Conservation (phyloP, 92 coral and sea anemone genomes). For the Epizoanthus scotinus region DNA sequence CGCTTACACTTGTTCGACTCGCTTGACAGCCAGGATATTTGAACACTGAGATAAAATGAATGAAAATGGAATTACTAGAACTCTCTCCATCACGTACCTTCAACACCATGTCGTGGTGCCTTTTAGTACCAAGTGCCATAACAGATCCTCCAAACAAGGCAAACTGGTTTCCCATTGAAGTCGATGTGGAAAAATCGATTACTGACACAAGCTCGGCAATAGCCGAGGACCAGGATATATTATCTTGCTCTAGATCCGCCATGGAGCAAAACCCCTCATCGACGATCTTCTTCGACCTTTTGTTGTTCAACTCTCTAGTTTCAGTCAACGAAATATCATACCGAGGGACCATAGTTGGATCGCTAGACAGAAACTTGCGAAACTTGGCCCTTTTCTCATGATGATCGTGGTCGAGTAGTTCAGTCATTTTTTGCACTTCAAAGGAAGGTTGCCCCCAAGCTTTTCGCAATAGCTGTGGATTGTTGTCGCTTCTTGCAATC, state of each 20-base stretch:
- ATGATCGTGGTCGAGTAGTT: conserved; percentile 62
- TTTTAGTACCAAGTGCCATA: conserved; percentile 61
- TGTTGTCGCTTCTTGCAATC: no score
- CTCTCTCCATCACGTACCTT: conserved; percentile 54
- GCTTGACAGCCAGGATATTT: no score
- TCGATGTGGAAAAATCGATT: conserved; percentile 69
- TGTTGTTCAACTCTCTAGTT: conserved; percentile 56
- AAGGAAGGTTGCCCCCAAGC: conserved; percentile 65
- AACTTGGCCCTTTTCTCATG: conserved; percentile 66
- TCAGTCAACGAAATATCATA: no score
- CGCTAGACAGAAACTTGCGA: conserved; percentile 61
- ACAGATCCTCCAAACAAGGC: conserved; percentile 81
- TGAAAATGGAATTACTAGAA: no score
- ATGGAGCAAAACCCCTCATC: conserved; percentile 65
- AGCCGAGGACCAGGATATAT: no score
- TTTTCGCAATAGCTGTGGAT: conserved; percentile 59
- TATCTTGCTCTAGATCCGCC: conserved; percentile 57
- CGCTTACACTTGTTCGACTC: no score
- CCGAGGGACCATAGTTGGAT: conserved; percentile 57
- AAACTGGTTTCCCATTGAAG: conserved; percentile 76
- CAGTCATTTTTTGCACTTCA: conserved; percentile 58
- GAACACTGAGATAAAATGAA: no score
- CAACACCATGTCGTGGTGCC: conserved; percentile 57
- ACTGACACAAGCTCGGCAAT: conserved; percentile 61
- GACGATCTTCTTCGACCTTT: conserved; percentile 56